These are phyloP conservation scores for Drosophila funebris DNA, from an alignment of 1,140 invertebrate genomes.

Conservation along the genomic window DNA sequence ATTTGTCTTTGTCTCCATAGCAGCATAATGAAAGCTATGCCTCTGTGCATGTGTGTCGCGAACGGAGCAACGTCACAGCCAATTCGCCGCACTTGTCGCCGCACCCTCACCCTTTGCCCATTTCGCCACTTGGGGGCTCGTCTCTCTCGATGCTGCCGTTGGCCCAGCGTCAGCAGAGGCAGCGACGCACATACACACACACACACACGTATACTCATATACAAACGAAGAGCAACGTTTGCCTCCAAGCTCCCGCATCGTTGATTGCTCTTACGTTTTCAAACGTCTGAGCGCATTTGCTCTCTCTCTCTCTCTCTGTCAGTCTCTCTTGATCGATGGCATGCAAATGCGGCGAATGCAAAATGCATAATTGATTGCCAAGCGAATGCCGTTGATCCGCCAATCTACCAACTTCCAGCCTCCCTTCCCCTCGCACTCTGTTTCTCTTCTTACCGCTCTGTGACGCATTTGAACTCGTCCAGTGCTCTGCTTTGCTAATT, in stretches of 20 bases:
- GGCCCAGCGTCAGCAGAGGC: constrained; percentile 21
- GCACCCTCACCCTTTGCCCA: constrained; percentile 30
- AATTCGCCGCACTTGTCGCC: constrained; percentile 45
- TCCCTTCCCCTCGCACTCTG: background rate
- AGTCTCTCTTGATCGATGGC: constrained; percentile 33
- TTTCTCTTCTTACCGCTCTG: constrained; percentile 27
- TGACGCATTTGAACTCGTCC: constrained; percentile 63
- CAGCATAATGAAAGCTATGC: constrained; percentile 49
- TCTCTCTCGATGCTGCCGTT: constrained; percentile 45
- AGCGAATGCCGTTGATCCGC: constrained; percentile 51
- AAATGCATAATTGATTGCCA: constrained; percentile 53
- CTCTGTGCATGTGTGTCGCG: constrained; percentile 17
- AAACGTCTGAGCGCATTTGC: constrained; percentile 24
- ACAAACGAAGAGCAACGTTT: constrained; percentile 16
- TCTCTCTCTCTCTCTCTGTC: constrained; percentile 8
- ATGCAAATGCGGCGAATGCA: constrained; percentile 51
- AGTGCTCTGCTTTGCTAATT: constrained; percentile 45
- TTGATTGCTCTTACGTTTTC: constrained; percentile 36
- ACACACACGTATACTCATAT: constrained; percentile 19
- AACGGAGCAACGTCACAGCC: constrained; percentile 29
- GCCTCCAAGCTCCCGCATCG: constrained; percentile 30
- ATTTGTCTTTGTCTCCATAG: constrained; percentile 9
- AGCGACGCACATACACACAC: constrained; percentile 32
- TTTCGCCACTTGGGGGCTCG: constrained; percentile 66
- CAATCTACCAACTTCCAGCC: background rate